Base-by-base conservation (phyloP, 53 echinoderm and acorn worm species). In the Astropecten irregularis region DNA sequence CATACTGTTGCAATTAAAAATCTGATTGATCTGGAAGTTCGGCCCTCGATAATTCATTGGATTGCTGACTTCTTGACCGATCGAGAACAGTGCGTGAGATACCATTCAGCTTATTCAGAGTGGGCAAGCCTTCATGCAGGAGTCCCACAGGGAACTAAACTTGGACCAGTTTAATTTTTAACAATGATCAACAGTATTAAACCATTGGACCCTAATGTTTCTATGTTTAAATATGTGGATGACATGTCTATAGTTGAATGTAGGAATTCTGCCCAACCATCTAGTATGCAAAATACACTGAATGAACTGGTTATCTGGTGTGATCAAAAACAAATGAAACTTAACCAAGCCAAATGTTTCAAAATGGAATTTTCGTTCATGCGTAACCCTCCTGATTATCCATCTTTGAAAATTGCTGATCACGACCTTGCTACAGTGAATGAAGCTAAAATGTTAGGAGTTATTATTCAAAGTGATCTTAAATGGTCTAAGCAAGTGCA, bases 71-170 rank as follows among this genome's bases (percentile, higher is more conserved):
- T 68, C 20, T 14, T 68, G 47, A 68, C 9, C 10, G 6, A n/a
- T 27, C 44, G 68, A 5, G 26, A 68, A 28, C 47, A 68, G 28
- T 68, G 68, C 16, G 44, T 68, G 3, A 7, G 28, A 9, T 68
- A 68, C 22, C 44, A 16, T 11, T 44, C 44, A 44, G 23, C 47
- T 3, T 18, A 13, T 25, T 68, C 47, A 2, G 13, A 68, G 3
- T 68, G 68, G 68, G 13, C 4, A 68, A 68, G 25, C 27, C 23
- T 67, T 9, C 44, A 68, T 19, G 68, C 68, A 19, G 68, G 68
- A 44, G 44, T 68, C 10, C 68, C 47, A 27, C 68, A 68, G 31
- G 47, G 67, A 40, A 67, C 67, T 6, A 67, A 67, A 27, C 13
- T 68, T 36, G 65, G 65, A 65, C 65, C 65, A 37, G 21, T 65